These are phyloP conservation scores for Cebidichthys violaceus DNA, from an alignment of 2,113 vertebrate species.

Conservation along the genomic window DNA sequence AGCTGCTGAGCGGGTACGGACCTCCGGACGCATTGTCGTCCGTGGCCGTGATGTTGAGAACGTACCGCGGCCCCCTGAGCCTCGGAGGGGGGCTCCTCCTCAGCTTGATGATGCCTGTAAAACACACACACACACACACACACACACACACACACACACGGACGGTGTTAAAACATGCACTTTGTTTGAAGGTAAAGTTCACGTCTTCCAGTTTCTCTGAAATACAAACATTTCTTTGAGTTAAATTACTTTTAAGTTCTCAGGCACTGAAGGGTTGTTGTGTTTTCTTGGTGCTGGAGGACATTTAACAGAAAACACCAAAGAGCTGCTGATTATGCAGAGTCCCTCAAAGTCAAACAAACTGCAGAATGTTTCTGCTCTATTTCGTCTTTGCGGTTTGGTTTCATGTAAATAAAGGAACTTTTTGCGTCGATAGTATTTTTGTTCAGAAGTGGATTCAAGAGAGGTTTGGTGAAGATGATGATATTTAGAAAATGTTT, in stretches of 20 bases:
- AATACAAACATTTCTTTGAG: slow-evolving; percentile 11
- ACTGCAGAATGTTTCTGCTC: neutral
- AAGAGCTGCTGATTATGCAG: slow-evolving; percentile 2
- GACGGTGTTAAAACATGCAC: neutral
- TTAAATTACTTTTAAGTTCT: slow-evolving; percentile 28
- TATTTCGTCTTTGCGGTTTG: neutral
- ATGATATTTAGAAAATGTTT: too few relatives aligned
- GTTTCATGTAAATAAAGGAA: neutral
- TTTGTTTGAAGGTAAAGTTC: neutral
- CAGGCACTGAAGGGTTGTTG: slow-evolving; percentile 1
- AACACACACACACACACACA: neutral
- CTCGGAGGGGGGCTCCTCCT: slow-evolving; percentile 85
- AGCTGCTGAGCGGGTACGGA: slow-evolving; percentile 86
- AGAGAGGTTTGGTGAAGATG: too few relatives aligned
- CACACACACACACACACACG: neutral
- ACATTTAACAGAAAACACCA: slow-evolving; percentile 15
- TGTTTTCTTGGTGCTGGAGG: slow-evolving; percentile 19
- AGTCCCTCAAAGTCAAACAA: neutral
- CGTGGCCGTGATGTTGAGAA: slow-evolving; percentile 88
- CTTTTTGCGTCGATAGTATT: neutral
- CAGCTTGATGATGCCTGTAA: slow-evolving; percentile 89
- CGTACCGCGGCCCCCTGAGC: slow-evolving; percentile 85
- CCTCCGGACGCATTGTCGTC: slow-evolving; percentile 91
- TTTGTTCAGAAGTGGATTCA: too few relatives aligned
- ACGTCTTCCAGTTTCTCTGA: neutral